Conservation (phyloP, 1,140 invertebrate genomes). For the Triops longicaudatus region DNA sequence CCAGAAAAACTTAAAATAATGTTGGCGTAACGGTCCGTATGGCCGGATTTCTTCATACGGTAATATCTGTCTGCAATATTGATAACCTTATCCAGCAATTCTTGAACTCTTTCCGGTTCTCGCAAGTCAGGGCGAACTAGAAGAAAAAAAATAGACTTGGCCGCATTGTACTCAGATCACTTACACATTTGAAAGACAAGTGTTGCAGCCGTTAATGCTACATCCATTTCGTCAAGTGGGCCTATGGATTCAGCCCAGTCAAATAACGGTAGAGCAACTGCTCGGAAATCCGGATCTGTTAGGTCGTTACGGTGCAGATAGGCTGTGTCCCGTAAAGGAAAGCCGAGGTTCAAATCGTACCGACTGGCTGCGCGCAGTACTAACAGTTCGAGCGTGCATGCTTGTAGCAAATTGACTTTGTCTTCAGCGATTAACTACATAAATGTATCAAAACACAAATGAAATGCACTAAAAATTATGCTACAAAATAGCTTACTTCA, state of each 20-base stretch:
- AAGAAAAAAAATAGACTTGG: not conserved
- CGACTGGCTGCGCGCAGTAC: conserved; percentile 18
- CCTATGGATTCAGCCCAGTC: conserved; percentile 10
- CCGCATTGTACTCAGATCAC: too few relatives aligned
- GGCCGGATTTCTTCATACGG: not conserved
- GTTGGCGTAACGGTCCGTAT: not conserved
- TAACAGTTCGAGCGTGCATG: conserved; percentile 17
- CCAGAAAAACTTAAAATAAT: not conserved
- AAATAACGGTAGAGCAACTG: not conserved
- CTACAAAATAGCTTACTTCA: not conserved
- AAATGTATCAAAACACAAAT: not conserved
- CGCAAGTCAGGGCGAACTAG: conserved; percentile 4
- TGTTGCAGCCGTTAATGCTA: conserved; percentile 6
- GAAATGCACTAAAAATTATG: not conserved
- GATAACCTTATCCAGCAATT: not conserved
- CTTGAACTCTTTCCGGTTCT: conserved; percentile 13
- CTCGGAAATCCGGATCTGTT: not conserved
- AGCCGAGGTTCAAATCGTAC: conserved; percentile 10
- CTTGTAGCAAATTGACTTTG: conserved; percentile 16
- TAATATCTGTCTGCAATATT: not conserved
- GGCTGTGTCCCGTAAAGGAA: conserved; percentile 16
- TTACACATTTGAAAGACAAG: conserved; percentile 18
- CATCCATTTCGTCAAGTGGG: conserved; percentile 16
- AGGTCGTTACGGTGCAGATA: not conserved
- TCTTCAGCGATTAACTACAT: conserved; percentile 5